Percentiles rank a stretch among this genome's conserved stretches.
Conservation (phyloP, 2,888 invertebrate genomes). For the Alsophila aescularia region DNA sequence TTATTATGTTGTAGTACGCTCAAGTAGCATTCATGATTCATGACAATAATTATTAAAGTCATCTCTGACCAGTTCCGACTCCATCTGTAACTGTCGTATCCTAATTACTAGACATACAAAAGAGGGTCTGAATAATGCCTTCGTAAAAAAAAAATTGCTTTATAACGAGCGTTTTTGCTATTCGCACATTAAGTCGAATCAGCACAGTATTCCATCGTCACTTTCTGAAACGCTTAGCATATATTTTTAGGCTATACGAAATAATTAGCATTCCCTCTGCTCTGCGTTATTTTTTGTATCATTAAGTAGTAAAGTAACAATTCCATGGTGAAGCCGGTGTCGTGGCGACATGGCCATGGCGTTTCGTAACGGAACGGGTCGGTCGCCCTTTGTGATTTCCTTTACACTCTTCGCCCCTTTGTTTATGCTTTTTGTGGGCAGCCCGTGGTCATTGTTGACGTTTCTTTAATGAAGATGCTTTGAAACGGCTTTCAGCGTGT, state of each 20-base stretch:
- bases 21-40: conserved; percentile 1
- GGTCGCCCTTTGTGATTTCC: conserved; percentile 42
- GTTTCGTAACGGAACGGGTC: conserved; percentile 54
- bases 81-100: conserved; percentile 9
- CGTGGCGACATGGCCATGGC: conserved; percentile 17
- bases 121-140: conserved; percentile 21
- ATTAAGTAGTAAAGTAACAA: background rate
- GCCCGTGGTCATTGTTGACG: conserved; percentile 28
- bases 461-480: conserved; percentile 15
- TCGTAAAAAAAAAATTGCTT: conserved; percentile 20
- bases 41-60: conserved; percentile 12
- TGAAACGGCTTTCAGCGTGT: too few relatives aligned
- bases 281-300: too few relatives aligned
- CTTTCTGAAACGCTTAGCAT: background rate
- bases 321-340: background rate
- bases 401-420: conserved; percentile 44
- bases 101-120: conserved; percentile 21
- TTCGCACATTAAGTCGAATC: conserved; percentile 8
- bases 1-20: background rate
- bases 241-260: background rate
- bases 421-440: conserved; percentile 52
- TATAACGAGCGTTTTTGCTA: conserved; percentile 22
- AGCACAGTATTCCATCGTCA: conserved; percentile 6
- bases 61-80: conserved; percentile 8
- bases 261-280: too few relatives aligned